Evolutionary conservation across 2,888 invertebrate species (phyloP).

Genomic region (Ormia ochracea): DNA sequence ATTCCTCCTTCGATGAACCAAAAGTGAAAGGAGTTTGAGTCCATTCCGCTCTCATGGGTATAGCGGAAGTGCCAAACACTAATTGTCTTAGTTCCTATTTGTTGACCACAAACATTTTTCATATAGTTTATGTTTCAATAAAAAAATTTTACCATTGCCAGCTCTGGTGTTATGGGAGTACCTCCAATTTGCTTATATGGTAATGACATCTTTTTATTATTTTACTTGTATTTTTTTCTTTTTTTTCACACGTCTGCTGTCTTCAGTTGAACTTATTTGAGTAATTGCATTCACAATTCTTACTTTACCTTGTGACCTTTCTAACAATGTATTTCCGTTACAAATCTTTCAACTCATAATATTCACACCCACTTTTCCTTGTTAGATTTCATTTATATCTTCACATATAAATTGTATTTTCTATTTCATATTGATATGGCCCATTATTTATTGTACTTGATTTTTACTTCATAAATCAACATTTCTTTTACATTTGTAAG

Average conservation of each 20-base stretch:
- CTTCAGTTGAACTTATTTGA: neutral
- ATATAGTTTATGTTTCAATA: neutral
- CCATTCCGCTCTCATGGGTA: constrained; percentile 86
- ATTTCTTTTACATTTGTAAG: neutral
- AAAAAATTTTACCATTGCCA: constrained; percentile 80
- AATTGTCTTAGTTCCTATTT: constrained; percentile 80
- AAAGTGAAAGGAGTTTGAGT: constrained; percentile 82
- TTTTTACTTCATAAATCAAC: constrained; percentile 25
- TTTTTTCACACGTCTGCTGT: constrained; percentile 33
- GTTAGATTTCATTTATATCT: constrained; percentile 17
- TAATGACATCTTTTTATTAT: constrained; percentile 66
- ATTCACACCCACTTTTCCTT: constrained; percentile 54
- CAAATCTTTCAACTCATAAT: constrained; percentile 34
- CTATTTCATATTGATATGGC: constrained; percentile 24
- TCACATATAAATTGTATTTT: too few species aligned
- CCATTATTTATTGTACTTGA: constrained; percentile 48
- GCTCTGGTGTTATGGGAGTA: constrained; percentile 81
- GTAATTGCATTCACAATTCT: constrained; percentile 23
- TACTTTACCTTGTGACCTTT: constrained; percentile 50
- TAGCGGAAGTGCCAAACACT: constrained; percentile 82
- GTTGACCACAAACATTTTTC: neutral
- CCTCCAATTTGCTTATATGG: constrained; percentile 78
- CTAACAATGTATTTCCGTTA: constrained; percentile 57
- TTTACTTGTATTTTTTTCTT: neutral
- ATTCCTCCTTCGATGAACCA: constrained; percentile 78